Percentiles rank a stretch among this genome's conserved stretches.
Conservation (phyloP, 2,888 invertebrate species). For the Brachylomia viminalis region DNA sequence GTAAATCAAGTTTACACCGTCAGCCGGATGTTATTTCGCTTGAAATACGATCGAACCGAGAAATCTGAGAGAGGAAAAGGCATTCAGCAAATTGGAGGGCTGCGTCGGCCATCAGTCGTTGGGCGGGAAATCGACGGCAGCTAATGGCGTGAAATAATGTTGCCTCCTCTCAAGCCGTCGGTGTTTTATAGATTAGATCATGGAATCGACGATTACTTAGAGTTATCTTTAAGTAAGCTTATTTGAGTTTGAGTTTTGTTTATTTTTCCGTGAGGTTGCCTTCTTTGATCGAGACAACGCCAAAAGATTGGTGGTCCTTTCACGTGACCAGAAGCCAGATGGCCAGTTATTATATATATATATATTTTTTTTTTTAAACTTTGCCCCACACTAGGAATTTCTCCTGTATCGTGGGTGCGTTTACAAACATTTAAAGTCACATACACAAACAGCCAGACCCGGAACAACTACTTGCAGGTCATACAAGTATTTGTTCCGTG, state of each 20-base stretch:
- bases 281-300: neutral
- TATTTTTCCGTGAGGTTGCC: neutral
- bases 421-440: too few species aligned
- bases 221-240: constrained; percentile 2
- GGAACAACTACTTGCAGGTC: too few species aligned
- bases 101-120: constrained; percentile 53
- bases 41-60: constrained; percentile 56
- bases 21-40: constrained; percentile 51
- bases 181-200: constrained; percentile 34
- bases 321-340: neutral
- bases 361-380: too few species aligned
- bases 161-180: constrained; percentile 14
- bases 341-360: too few species aligned
- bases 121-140: constrained; percentile 34
- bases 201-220: constrained; percentile 16
- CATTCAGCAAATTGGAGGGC: constrained; percentile 59
- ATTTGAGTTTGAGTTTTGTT: neutral
- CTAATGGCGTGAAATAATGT: constrained; percentile 56
- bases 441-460: too few species aligned
- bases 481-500: too few species aligned
- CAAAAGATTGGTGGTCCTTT: too few species aligned
- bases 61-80: constrained; percentile 57
- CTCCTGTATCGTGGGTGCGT: too few species aligned
- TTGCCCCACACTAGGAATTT: too few species aligned
- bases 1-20: constrained; percentile 20